Evolutionary conservation across 2,113 vertebrate genomes (phyloP).

Genomic region (Chiloscyllium plagiosum): DNA sequence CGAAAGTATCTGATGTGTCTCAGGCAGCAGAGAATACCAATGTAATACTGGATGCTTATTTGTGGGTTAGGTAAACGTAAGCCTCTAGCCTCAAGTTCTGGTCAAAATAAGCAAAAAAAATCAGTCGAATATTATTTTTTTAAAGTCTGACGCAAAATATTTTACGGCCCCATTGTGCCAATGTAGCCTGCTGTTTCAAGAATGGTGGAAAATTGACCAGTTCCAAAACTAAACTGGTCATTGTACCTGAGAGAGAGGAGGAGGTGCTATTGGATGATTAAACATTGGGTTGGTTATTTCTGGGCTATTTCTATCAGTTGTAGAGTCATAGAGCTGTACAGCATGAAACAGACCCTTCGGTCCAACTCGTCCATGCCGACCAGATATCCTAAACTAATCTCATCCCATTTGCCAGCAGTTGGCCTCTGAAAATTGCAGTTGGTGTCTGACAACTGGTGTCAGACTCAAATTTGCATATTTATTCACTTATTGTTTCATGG

Average conservation of each 20-base stretch:
- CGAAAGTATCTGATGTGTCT: background rate
- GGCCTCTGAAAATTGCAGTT: background rate
- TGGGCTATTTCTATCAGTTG: background rate
- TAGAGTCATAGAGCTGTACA: background rate
- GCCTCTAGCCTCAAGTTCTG: background rate
- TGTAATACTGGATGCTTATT: background rate
- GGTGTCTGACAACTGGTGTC: background rate
- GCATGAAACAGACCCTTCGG: no score
- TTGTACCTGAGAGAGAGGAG: background rate
- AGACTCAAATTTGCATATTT: background rate
- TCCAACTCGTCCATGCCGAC: no score
- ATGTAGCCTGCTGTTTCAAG: background rate
- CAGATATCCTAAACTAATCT: no score
- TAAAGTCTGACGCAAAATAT: background rate
- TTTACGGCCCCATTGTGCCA: background rate
- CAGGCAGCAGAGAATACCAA: background rate
- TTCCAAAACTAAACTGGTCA: background rate
- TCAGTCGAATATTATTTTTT: background rate
- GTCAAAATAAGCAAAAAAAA: background rate
- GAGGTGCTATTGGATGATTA: background rate
- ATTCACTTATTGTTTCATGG: no score
- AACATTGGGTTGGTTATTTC: background rate
- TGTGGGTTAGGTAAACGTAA: background rate
- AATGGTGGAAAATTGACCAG: background rate
- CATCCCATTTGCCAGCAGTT: no score